Evolutionary conservation across 2,888 invertebrate species (phyloP), one percentile per base, ranked within the genome.

Genomic region (Cloeon dipterum): DNA sequence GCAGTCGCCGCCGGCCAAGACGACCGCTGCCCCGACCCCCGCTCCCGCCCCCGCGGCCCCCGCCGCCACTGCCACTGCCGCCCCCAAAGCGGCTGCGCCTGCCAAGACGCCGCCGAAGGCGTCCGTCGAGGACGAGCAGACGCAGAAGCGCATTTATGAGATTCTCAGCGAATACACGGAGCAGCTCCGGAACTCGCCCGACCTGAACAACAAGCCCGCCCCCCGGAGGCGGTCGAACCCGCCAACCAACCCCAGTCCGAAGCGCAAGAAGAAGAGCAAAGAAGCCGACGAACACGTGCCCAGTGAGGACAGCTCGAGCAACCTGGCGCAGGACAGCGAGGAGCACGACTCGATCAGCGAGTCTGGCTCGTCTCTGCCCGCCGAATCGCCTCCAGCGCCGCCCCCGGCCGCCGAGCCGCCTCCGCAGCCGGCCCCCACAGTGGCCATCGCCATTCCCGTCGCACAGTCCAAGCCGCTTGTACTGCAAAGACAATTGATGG

Each of bases 91-190:
- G 1, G 61, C 64, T 11, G 52, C 58, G 2, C 50, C 49, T n/a
- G n/a, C n/a, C 5, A 44, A 51, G 10, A 45, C 47, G 43, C 47
- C 53, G 0, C 48, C 56, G 3, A 57, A 57, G 35, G 47, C 52
- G 7, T 46, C 52, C 11, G 42, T 47, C 43, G 79, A 79, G 58
- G 79, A 79, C 47, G 78, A 78, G 49, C 75, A 77, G 50, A 79
- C 79, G 0, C 75, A 77, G 1, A 77, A 78, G 49, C 62, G 78
- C 44, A 79, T 79, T 46, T 69, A 78, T 41, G 77, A 77, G 44
- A 79, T 79, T 46, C 53, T 79, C 35, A 77, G 77, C 1, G 75
- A 79, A 49, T 79, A 79, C 51, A 76, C 76, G 34, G 79, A 79
- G 47, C 78, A 79, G 49, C 60, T 79, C 32, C 64, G 77, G 45